A percentile compares a stretch with the other conserved stretches of the same genome.
These are phyloP conservation scores for Siniperca chuatsi DNA, from an alignment of 2,113 vertebrate species.

Conservation along the genomic window DNA sequence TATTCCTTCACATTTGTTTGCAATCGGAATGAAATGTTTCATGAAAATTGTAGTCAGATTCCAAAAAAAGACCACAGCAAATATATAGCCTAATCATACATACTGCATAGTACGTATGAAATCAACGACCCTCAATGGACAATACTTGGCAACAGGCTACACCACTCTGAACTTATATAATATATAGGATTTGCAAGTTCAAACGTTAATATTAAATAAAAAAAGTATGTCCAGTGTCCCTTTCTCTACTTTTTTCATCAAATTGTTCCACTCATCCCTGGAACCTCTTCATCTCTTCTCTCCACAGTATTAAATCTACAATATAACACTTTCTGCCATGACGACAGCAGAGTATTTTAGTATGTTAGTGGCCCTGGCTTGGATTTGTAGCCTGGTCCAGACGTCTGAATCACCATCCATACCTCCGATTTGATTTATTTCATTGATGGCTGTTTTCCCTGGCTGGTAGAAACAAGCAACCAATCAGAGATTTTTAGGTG, in stretches of 20 bases:
- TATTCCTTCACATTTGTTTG: background rate
- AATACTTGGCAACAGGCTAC: background rate
- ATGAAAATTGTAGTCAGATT: background rate
- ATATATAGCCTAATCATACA: background rate
- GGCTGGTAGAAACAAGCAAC: background rate
- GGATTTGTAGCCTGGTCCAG: background rate
- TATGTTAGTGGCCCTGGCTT: background rate
- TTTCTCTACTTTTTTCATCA: slow-evolving; percentile 29
- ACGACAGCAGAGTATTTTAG: background rate
- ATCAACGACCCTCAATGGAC: background rate
- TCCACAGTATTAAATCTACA: slow-evolving; percentile 7
- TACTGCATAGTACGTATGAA: background rate
- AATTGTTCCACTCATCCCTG: background rate
- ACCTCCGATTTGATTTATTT: background rate
- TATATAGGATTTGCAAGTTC: background rate
- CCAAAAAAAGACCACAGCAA: too few species aligned
- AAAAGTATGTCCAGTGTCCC: slow-evolving; percentile 2
- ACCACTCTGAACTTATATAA: background rate
- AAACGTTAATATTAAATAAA: slow-evolving; percentile 12
- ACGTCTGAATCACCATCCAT: background rate
- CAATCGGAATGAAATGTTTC: background rate
- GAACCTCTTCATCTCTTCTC: background rate
- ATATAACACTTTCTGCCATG: background rate
- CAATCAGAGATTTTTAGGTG: background rate
- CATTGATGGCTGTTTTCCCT: background rate